Conservation (phyloP, 2,113 vertebrate species). For the Origma solitaria region DNA sequence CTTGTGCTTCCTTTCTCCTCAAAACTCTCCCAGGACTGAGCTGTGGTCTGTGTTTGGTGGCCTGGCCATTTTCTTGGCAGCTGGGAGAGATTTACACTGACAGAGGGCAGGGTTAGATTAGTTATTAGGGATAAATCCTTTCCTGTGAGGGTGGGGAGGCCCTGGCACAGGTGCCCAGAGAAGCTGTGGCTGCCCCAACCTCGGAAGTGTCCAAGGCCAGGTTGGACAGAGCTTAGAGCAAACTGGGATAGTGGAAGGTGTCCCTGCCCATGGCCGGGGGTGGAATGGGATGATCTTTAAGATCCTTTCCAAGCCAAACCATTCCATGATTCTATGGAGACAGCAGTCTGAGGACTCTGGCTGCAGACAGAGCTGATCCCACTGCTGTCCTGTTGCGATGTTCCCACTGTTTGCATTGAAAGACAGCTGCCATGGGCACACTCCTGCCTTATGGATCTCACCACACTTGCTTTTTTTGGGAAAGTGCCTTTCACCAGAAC, state of each 20-base stretch:
- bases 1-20: background rate
- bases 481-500: background rate
- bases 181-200: background rate
- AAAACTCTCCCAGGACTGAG: background rate
- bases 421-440: rapidly evolving
- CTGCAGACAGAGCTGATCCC: background rate
- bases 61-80: background rate
- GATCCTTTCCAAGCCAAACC: background rate
- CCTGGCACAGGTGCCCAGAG: background rate
- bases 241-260: rapidly evolving
- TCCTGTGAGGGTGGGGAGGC: rapidly evolving
- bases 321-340: background rate
- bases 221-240: rapidly evolving
- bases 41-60: background rate
- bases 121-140: background rate
- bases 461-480: background rate
- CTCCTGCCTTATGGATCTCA: background rate
- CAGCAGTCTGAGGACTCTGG: background rate
- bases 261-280: background rate
- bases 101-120: background rate
- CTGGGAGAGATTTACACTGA: background rate
- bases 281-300: rapidly evolving
- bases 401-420: background rate
- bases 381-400: background rate
- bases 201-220: background rate